A percentile compares a stretch with the other conserved stretches of the same genome.
Conservation (phyloP, 2,888 invertebrate species). For the Synanthedon myopaeformis region DNA sequence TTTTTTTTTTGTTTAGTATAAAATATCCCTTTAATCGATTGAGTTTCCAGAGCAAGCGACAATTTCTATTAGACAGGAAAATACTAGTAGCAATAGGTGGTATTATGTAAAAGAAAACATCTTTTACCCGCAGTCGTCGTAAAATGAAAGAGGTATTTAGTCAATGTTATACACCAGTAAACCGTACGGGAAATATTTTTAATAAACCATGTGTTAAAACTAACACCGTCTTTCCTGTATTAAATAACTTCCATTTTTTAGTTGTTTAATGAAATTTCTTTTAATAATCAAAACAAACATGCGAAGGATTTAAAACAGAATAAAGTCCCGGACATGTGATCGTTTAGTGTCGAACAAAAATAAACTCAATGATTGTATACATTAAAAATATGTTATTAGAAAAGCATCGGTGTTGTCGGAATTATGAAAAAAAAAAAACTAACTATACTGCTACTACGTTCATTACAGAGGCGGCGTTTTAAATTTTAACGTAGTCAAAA, state of each 20-base stretch:
- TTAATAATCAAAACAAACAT: conserved; percentile 56
- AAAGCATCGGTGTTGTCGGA: conserved; percentile 27
- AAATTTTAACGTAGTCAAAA: too few relatives aligned
- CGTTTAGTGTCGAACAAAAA: conserved; percentile 57
- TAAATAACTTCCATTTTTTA: conserved; percentile 26
- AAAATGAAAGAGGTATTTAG: too few relatives aligned
- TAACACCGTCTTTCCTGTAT: conserved; percentile 17
- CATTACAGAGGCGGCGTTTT: too few relatives aligned
- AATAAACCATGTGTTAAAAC: background rate
- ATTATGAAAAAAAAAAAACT: background rate
- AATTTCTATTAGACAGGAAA: too few relatives aligned
- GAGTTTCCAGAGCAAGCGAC: too few relatives aligned
- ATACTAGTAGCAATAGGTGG: too few relatives aligned
- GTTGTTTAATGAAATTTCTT: conserved; percentile 42
- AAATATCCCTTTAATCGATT: too few relatives aligned
- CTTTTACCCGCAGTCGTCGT: too few relatives aligned
- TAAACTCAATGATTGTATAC: conserved; percentile 55
- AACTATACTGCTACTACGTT: background rate
- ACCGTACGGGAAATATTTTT: background rate
- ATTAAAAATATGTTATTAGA: conserved; percentile 59
- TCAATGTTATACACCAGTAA: background rate
- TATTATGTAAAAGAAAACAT: too few relatives aligned
- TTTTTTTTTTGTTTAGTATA: too few relatives aligned
- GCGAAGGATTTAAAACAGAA: conserved; percentile 62
- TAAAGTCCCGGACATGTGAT: conserved; percentile 60